These are phyloP conservation scores for Brachypalpus laphriformis DNA, from an alignment of 2,888 invertebrate genomes.

Conservation along the genomic window DNA sequence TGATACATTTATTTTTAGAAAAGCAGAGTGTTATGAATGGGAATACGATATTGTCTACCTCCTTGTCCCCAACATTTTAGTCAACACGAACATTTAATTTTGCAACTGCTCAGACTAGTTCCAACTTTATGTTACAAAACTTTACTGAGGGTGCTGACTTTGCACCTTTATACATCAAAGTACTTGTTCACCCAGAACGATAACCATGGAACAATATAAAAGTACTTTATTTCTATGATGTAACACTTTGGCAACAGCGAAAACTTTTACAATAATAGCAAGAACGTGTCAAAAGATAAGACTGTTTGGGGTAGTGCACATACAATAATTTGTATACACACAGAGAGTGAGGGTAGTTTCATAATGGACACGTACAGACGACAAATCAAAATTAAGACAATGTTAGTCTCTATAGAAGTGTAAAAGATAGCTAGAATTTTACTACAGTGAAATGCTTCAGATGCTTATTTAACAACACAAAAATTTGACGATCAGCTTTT, in stretches of 20 bases:
- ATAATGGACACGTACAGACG: not conserved
- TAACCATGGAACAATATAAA: not conserved
- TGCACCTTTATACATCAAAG: not conserved
- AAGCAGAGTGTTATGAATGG: too few relatives aligned
- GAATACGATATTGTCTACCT: not conserved
- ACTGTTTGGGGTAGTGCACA: not conserved
- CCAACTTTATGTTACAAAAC: not conserved
- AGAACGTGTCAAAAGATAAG: not conserved
- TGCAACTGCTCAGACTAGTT: not conserved
- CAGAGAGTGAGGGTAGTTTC: not conserved
- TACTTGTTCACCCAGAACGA: not conserved
- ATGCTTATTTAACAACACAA: not conserved
- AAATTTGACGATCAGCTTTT: too few relatives aligned
- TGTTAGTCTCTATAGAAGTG: too few relatives aligned
- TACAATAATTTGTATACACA: not conserved
- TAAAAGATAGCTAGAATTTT: not conserved
- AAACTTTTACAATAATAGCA: not conserved
- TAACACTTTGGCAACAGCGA: not conserved
- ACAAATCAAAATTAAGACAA: not conserved
- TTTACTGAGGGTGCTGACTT: not conserved
- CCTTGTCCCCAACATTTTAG: not conserved
- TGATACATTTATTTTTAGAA: too few relatives aligned
- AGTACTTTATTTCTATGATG: not conserved
- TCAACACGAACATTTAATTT: not conserved
- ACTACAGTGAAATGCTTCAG: not conserved